A percentile compares a stretch with the other conserved stretches of the same genome.
Evolutionary conservation across 2,113 vertebrate species (phyloP).

Genomic region (Blennius ocellaris): DNA sequence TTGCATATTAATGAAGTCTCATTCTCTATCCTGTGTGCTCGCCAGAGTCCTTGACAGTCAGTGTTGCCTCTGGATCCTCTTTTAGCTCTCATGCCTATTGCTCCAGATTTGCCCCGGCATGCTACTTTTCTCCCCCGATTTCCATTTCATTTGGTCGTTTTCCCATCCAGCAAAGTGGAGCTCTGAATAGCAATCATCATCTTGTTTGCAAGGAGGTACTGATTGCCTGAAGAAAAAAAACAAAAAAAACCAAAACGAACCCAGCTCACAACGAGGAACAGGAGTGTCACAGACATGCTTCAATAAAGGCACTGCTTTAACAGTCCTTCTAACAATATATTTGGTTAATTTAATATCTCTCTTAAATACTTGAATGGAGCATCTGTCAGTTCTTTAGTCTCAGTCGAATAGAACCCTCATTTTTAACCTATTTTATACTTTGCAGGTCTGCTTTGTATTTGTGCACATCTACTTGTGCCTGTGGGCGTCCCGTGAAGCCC

Average conservation of each 20-base stretch:
- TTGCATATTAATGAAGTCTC: constrained; percentile 62
- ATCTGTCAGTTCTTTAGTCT: constrained; percentile 10
- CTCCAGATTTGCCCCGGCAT: background rate
- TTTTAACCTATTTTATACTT: background rate
- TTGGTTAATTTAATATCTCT: constrained; percentile 11
- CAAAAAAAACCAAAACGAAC: too few species aligned
- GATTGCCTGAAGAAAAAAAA: constrained; percentile 9
- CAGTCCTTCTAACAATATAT: constrained; percentile 14
- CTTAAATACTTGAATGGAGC: background rate
- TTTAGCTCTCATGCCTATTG: constrained; percentile 9
- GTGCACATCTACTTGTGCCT: too few species aligned
- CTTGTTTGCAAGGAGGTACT: constrained; percentile 1
- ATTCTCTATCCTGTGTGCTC: constrained; percentile 34
- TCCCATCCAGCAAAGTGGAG: constrained; percentile 3
- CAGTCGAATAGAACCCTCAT: background rate
- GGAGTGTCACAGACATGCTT: constrained; percentile 13
- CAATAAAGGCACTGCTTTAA: background rate
- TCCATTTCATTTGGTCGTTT: constrained; percentile 14
- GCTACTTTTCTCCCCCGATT: background rate
- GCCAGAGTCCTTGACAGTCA: constrained; percentile 50
- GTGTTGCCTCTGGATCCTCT: constrained; percentile 27
- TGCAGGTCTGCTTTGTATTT: background rate
- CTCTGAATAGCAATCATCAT: constrained; percentile 35
- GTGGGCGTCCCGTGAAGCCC: too few species aligned
- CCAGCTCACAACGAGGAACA: constrained; percentile 13